Conservation (phyloP, 2,888 invertebrate species). For the Opisthograptis luteolata region DNA sequence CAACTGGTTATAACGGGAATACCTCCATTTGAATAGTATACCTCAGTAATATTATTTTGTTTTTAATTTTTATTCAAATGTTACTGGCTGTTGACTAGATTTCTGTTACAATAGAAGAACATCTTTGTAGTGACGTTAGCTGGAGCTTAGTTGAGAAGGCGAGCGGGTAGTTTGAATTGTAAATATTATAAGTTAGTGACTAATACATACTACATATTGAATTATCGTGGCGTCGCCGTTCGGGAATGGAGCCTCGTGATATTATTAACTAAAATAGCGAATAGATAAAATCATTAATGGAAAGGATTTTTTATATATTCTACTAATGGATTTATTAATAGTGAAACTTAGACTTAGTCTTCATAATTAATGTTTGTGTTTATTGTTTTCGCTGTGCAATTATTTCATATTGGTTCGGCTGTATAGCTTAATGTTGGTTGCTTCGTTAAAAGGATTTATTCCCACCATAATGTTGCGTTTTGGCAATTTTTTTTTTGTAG, state of each 20-base stretch:
- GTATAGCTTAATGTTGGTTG: slow-evolving; percentile 70
- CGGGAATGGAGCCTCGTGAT: slow-evolving; percentile 80
- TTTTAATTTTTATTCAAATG: slow-evolving; percentile 77
- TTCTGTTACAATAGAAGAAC: slow-evolving; percentile 40
- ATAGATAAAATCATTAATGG: slow-evolving; percentile 83
- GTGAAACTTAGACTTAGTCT: slow-evolving; percentile 79
- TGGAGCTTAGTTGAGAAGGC: slow-evolving; percentile 71
- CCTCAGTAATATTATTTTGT: slow-evolving; percentile 81
- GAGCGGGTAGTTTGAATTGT: slow-evolving; percentile 82
- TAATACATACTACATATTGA: slow-evolving; percentile 61
- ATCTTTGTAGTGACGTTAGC: slow-evolving; percentile 51
- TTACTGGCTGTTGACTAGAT: slow-evolving; percentile 59
- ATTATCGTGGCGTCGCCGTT: slow-evolving; percentile 71
- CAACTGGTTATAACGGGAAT: slow-evolving; percentile 54
- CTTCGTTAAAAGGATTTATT: slow-evolving; percentile 62
- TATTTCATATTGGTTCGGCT: slow-evolving; percentile 67
- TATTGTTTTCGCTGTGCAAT: slow-evolving; percentile 83
- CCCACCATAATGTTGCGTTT: slow-evolving; percentile 63
- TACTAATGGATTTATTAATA: slow-evolving; percentile 82
- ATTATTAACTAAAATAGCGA: slow-evolving; percentile 82
- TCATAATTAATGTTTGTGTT: slow-evolving; percentile 69
- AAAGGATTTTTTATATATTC: slow-evolving; percentile 83
- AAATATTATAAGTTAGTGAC: slow-evolving; percentile 78
- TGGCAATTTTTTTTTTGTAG: slow-evolving; percentile 51
- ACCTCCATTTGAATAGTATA: slow-evolving; percentile 76